Evolutionary conservation across 2,113 vertebrate genomes (phyloP), one percentile per base, ranked within the genome.

Genomic region (Tetrao urogallus): DNA sequence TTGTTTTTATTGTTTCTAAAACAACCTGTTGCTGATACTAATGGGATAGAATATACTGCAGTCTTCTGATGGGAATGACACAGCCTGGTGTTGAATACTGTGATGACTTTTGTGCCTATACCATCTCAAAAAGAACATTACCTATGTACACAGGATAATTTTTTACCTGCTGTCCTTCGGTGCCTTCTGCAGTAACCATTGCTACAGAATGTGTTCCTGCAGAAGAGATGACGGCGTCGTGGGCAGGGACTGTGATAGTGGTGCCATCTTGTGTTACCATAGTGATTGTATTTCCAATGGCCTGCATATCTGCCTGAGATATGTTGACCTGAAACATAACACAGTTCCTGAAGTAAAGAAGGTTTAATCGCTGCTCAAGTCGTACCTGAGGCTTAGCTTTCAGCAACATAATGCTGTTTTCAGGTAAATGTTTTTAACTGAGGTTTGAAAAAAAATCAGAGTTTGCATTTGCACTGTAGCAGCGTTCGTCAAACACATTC

Each of bases 201-300:
- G 99, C 99, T 83, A 99, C 99, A 0, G 99, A 98, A 89, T 99
- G 98, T 34, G 98, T 97, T 57, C 98, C 98, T 42, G 98, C 98
- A 9, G 98, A 98, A 38, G 99, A 97, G 96, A 99, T 98, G 94
- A 98, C 98, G 1, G 98, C 98, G 7, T 99, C 99, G 1, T 99
- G 99, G 48, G 99, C 97, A 43, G 99, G 99, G 86, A 99, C 99
- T 7, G 99, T 99, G 97, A 99, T 99, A 77, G 99, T 99, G 4
- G 99, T 99, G 96, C 99, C 99, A 94, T 99, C 99, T 79, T 99
- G 99, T 30, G 99, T 99, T 79, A 99, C 99, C 99, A 99, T 99
- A 57, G 99, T 99, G 96, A 99, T 99, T 20, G 99, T 99, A 73
- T 98, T 99, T 71, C 98, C 99, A 97, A 99, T 98, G 36, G 99